Percentiles rank a stretch among this genome's conserved stretches.
phyloP scores from a whole-genome alignment of 2,888 invertebrate genomes.

The Conops quadrifasciatus region DNA sequence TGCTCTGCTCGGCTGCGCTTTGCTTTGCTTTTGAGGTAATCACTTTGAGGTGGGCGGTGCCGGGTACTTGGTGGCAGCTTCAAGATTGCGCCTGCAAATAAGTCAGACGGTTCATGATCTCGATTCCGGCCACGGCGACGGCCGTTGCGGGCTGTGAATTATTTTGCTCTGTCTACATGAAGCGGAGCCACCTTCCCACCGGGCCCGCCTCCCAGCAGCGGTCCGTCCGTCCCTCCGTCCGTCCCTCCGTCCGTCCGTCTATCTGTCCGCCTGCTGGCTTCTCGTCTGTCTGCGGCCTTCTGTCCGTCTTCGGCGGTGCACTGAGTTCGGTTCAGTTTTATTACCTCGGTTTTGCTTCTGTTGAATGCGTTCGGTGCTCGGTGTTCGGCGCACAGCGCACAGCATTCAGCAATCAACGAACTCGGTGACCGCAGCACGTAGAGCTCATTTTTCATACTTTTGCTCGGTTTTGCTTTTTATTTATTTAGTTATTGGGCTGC shows the following conservation, averaged over 20 bases:
- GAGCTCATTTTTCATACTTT: conserved; percentile 40
- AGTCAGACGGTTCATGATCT: conserved; percentile 27
- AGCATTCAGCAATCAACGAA: conserved; percentile 39
- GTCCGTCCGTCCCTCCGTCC: not conserved
- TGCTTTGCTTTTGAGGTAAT: conserved; percentile 11
- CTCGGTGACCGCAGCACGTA: conserved; percentile 56
- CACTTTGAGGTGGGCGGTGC: conserved; percentile 23
- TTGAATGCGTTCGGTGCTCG: not conserved
- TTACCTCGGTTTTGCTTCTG: conserved; percentile 29
- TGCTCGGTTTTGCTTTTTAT: not conserved
- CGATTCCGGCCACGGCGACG: conserved; percentile 7
- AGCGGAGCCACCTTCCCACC: not conserved
- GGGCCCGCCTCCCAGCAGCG: not conserved
- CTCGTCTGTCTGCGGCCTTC: not conserved
- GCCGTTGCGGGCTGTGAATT: conserved; percentile 5
- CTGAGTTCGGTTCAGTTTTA: conserved; percentile 16
- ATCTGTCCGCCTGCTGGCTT: not conserved
- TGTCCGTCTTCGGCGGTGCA: not conserved
- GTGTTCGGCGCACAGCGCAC: not conserved
- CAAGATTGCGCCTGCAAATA: conserved; percentile 8
- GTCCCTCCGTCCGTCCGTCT: not conserved
- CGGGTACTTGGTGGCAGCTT: conserved; percentile 17
- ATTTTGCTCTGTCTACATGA: not conserved
- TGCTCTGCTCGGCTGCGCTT: not conserved
- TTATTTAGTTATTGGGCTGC: not conserved